Percentiles rank a stretch among this genome's conserved stretches.
Evolutionary conservation across 2,797 vertebrate genomes (phyloP).

Genomic region (Silurus aristotelis): DNA sequence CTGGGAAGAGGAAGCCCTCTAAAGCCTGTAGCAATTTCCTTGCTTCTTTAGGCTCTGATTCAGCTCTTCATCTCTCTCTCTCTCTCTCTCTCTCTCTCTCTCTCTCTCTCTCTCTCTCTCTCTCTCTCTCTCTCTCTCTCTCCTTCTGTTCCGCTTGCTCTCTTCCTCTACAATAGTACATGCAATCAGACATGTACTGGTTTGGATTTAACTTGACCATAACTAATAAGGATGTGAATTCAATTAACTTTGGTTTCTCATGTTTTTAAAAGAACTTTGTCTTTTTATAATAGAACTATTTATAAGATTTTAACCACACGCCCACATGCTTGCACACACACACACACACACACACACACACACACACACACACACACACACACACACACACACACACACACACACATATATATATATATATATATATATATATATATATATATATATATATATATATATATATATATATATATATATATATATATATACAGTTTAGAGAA

Average conservation of each 20-base stretch:
- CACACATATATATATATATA: constrained; percentile 24
- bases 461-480: constrained; percentile 6
- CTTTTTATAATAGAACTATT: constrained; percentile 51
- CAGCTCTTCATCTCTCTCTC: neutral
- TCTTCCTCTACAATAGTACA: constrained; percentile 37
- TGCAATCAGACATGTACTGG: constrained; percentile 49
- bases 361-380: constrained; percentile 27
- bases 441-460: neutral
- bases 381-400: constrained; percentile 16
- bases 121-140: constrained; percentile 5
- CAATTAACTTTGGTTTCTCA: neutral
- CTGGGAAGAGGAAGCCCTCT: constrained; percentile 88
- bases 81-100: neutral
- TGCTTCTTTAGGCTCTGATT: constrained; percentile 58
- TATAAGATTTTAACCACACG: constrained; percentile 57
- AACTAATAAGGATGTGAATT: constrained; percentile 24
- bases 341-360: constrained; percentile 14
- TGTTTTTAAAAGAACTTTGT: constrained; percentile 57
- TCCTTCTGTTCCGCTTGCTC: constrained; percentile 11
- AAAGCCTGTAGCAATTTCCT: constrained; percentile 81
- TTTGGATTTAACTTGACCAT: neutral
- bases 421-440: too few relatives aligned
- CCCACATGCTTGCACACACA: constrained; percentile 18
- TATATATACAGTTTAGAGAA: constrained; percentile 22
- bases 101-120: constrained; percentile 24